phyloP scores from a whole-genome alignment of 1,140 invertebrate genomes.

The Anastrepha obliqua region DNA sequence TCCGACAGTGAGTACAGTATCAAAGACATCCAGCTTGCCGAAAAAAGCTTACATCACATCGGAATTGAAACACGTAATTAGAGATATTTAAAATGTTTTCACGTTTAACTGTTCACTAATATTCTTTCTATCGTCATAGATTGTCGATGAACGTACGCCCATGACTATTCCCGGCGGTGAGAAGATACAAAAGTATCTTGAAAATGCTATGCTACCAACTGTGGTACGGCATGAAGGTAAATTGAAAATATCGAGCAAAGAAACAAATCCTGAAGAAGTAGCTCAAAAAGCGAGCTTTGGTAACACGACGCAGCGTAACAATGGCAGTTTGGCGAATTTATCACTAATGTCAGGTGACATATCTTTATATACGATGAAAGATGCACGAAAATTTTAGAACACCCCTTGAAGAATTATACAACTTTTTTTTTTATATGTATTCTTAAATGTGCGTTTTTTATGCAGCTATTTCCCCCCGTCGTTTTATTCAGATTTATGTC shows the following conservation, averaged over 20 bases:
- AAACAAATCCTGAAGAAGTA: not conserved
- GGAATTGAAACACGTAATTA: constrained; percentile 67
- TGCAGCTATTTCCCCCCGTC: too few species aligned
- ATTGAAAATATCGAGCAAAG: constrained; percentile 61
- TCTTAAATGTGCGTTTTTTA: too few species aligned
- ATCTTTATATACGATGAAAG: constrained; percentile 71
- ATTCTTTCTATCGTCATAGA: constrained; percentile 58
- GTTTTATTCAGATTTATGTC: too few species aligned
- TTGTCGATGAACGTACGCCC: constrained; percentile 69
- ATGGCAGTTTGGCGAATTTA: constrained; percentile 71
- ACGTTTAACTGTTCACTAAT: not conserved
- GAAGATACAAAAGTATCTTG: constrained; percentile 69
- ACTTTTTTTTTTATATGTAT: not conserved
- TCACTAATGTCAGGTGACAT: constrained; percentile 71
- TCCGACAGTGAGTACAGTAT: not conserved
- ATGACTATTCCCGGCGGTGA: constrained; percentile 67
- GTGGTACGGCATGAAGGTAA: constrained; percentile 71
- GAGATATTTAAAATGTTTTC: not conserved
- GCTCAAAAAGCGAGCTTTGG: constrained; percentile 58
- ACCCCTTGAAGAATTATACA: not conserved
- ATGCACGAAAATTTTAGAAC: constrained; percentile 70
- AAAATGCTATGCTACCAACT: constrained; percentile 65
- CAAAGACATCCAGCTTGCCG: constrained; percentile 60
- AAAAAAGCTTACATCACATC: constrained; percentile 72
- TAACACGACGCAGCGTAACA: constrained; percentile 36